Base-by-base conservation (phyloP, 1,140 invertebrate genomes). In the Drosophila melanica region DNA sequence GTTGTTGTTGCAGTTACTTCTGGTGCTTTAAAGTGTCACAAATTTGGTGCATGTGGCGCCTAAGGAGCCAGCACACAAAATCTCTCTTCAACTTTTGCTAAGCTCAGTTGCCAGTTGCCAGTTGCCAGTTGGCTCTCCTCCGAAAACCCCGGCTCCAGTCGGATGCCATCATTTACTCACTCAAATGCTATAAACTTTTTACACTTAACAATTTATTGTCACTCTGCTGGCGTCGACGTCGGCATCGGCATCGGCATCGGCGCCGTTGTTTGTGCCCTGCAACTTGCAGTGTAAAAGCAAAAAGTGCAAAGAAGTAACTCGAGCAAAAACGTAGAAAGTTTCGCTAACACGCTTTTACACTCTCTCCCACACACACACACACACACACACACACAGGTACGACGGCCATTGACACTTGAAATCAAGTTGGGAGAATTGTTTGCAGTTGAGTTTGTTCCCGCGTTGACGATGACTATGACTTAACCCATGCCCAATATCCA, bases 191-290 rank as follows among this genome's bases (percentile, higher is more conserved):
- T 79, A 82, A 87, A 87, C 79, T 86, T 87, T 86, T 81, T 81
- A 75, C 82, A 81, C 79, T 87, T 82, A 87, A 87, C 82, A 86
- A 86, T 86, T 86, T 86, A 86, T 86, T 86, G 82, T 86, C 82
- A 86, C 84, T 82, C 82, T 63, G 42, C 48, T 72, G 37, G 39
- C 47, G 57, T 35, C 16, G 74, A 16, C 35, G 51, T 45, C 41
- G 65, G 4, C 30, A 4, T n/a, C 5, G 33, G 6, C 41, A 23
- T 37, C 14, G 35, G 3, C 33, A 33, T 9, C 10, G 41, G 20
- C 23, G 41, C 27, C 50, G 47, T 55, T 45, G 37, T 69, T 53
- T 60, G 42, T 45, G 33, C 35, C 14, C 30, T 68, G 66, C 58
- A 62, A 50, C 16, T 57, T 69, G 66, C 59, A 58, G 23, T 42